Evolutionary conservation across 2,113 vertebrate genomes (phyloP).

Genomic region (Nothoprocta perdicaria): DNA sequence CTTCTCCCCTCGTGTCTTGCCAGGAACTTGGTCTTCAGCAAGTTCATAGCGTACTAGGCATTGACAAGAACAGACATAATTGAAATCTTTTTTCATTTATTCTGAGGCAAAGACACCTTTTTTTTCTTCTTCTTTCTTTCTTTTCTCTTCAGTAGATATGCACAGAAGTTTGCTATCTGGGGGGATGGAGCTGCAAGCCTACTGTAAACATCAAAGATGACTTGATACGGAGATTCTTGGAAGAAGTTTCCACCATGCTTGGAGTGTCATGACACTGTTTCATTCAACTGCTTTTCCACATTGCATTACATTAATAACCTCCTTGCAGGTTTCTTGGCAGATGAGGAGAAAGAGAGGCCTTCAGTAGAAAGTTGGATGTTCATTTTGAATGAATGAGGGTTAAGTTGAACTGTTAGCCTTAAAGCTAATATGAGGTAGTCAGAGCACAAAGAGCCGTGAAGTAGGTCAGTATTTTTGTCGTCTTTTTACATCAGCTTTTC

Average conservation of each 20-base stretch:
- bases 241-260: conserved; percentile 58
- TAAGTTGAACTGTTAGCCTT: conserved; percentile 59
- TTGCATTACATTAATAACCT: conserved; percentile 59
- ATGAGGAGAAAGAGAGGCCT: conserved; percentile 44
- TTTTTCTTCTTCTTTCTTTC: not conserved
- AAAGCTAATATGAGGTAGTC: conserved; percentile 57
- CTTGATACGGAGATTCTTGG: conserved; percentile 54
- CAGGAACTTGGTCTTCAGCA: conserved; percentile 15
- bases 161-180: conserved; percentile 52
- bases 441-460: conserved; percentile 46
- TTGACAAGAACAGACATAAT: conserved; percentile 19
- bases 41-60: conserved; percentile 5
- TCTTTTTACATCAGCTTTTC: conserved; percentile 45
- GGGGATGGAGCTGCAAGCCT: conserved; percentile 39
- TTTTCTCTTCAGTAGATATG: conserved; percentile 13
- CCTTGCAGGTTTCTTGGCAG: conserved; percentile 65
- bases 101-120: conserved; percentile 23
- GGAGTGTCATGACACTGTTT: conserved; percentile 42
- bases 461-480: conserved; percentile 60
- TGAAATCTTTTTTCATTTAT: conserved; percentile 35
- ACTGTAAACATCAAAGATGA: conserved; percentile 61
- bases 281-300: conserved; percentile 52
- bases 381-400: conserved; percentile 65
- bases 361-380: conserved; percentile 49
- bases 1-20: not conserved